phyloP scores from a whole-genome alignment of 1,140 invertebrate species.

The Hermetia illucens region DNA sequence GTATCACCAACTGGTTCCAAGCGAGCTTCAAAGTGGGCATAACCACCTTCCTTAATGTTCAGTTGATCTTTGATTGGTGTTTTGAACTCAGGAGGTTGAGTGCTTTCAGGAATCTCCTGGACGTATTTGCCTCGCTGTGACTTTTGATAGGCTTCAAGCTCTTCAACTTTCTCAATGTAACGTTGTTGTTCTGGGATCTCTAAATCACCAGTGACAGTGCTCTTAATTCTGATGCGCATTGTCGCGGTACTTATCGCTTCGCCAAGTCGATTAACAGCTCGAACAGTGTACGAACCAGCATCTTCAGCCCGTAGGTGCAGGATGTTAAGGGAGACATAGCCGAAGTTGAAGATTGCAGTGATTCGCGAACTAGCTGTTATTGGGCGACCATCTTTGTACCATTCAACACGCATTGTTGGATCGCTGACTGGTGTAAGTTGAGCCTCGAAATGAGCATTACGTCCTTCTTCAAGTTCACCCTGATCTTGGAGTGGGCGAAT shows the following conservation, averaged over 20 bases:
- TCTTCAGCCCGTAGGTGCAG: conserved; percentile 91
- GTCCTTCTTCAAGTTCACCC: conserved; percentile 76
- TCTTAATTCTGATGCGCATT: conserved; percentile 60
- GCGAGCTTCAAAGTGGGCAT: conserved; percentile 90
- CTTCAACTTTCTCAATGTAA: conserved; percentile 85
- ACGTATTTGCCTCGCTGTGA: conserved; percentile 60
- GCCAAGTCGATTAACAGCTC: conserved; percentile 75
- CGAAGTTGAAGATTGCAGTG: conserved; percentile 94
- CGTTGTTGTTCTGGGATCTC: conserved; percentile 84
- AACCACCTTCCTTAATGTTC: conserved; percentile 79
- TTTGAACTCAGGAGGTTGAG: conserved; percentile 77
- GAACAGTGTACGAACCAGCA: conserved; percentile 79
- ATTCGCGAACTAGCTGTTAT: conserved; percentile 91
- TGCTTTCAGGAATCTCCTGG: conserved; percentile 62
- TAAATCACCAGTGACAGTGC: conserved; percentile 69
- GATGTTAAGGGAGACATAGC: conserved; percentile 95
- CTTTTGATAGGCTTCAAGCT: conserved; percentile 80
- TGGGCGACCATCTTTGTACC: conserved; percentile 91
- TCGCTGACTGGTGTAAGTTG: conserved; percentile 90
- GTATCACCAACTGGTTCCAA: conserved; percentile 88
- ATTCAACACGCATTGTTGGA: conserved; percentile 94
- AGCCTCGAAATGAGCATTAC: conserved; percentile 89
- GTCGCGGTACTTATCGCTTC: conserved; percentile 69
- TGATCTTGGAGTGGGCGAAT: conserved; percentile 78
- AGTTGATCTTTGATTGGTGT: conserved; percentile 82